Evolutionary conservation across 2,888 invertebrate species (phyloP).

Genomic region (Anagyrus pseudococci): DNA sequence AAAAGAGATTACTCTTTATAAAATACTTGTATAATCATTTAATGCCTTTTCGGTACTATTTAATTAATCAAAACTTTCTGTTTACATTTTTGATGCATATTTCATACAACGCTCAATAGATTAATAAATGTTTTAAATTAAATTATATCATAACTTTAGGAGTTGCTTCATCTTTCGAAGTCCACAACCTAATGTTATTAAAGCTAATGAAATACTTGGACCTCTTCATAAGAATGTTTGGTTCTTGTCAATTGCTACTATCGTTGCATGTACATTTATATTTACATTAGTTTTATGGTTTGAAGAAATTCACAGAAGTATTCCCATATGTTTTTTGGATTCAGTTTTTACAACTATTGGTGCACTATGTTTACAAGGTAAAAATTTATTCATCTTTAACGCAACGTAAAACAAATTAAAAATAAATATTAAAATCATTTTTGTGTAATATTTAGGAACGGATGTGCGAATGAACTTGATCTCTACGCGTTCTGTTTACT

Average conservation of each 20-base stretch:
- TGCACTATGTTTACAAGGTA: slow-evolving; percentile 50
- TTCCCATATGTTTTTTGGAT: not conserved
- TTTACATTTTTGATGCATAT: no score
- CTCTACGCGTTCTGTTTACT: slow-evolving; percentile 47
- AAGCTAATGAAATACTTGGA: slow-evolving; percentile 13
- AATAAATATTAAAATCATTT: not conserved
- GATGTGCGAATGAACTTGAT: slow-evolving; percentile 44
- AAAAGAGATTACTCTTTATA: no score
- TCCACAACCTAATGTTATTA: slow-evolving; percentile 13
- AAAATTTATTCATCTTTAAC: not conserved
- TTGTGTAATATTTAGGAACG: slow-evolving; percentile 42
- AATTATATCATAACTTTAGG: slow-evolving; percentile 7
- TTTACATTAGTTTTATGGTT: not conserved
- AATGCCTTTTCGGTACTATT: no score
- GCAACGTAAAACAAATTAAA: not conserved
- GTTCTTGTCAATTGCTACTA: not conserved
- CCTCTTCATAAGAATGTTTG: slow-evolving; percentile 12
- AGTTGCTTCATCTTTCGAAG: slow-evolving; percentile 36
- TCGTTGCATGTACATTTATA: not conserved
- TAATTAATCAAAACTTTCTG: no score
- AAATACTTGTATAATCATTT: no score
- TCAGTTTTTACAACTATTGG: slow-evolving; percentile 40
- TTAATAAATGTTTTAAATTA: not conserved
- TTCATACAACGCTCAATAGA: no score
- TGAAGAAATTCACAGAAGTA: not conserved